These are phyloP conservation scores for Candoia aspera DNA, from an alignment of 2,113 vertebrate species.

Conservation along the genomic window DNA sequence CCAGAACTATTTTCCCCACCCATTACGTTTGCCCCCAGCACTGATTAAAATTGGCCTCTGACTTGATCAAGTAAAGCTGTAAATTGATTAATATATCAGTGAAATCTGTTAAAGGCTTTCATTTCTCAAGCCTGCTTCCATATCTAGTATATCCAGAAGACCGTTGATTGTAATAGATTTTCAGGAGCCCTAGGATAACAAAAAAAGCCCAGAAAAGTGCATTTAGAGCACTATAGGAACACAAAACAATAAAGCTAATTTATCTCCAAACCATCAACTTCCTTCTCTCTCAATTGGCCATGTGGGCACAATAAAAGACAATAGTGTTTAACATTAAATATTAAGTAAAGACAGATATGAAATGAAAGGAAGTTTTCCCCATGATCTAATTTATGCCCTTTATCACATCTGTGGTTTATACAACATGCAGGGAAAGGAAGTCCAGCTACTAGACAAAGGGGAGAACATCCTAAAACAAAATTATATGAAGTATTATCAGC, in stretches of 20 bases:
- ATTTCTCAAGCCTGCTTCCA: not conserved
- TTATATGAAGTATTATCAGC: not conserved
- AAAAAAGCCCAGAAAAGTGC: constrained; percentile 22
- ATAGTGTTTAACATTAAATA: constrained; percentile 56
- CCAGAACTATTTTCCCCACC: not conserved
- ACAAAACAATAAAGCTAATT: constrained; percentile 71
- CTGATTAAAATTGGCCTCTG: constrained; percentile 41
- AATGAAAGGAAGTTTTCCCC: constrained; percentile 33
- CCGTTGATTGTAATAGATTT: constrained; percentile 53
- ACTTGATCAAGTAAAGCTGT: not conserved
- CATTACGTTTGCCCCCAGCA: not conserved
- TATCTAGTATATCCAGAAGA: not conserved
- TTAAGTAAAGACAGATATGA: constrained; percentile 51
- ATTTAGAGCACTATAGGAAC: constrained; percentile 40
- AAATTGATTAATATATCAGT: constrained; percentile 15
- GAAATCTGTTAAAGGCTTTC: constrained; percentile 25
- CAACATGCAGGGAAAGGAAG: not conserved
- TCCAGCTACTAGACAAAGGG: not conserved
- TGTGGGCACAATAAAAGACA: constrained; percentile 71
- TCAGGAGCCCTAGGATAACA: constrained; percentile 26
- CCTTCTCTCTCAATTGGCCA: constrained; percentile 69
- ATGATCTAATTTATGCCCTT: constrained; percentile 44
- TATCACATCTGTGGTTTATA: not conserved
- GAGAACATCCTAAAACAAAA: not conserved
- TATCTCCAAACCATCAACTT: constrained; percentile 70